Conservation (phyloP, 2,113 vertebrate species). For the Pelecanoides urinatrix region DNA sequence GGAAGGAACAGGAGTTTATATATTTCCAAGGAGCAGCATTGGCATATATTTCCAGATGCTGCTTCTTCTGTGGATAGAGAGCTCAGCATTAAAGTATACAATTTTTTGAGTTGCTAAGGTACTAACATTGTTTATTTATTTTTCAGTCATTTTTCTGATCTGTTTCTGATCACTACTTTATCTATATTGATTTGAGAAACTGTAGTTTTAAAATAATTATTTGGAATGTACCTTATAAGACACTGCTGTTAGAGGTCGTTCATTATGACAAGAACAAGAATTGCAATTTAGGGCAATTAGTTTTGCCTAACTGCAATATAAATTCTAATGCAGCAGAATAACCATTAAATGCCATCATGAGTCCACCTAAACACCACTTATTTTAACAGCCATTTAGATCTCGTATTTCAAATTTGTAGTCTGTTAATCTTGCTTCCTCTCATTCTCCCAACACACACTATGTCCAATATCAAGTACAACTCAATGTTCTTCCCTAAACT, state of each 20-base stretch:
- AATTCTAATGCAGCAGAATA: background rate
- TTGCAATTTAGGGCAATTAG: background rate
- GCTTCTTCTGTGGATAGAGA: background rate
- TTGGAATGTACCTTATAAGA: background rate
- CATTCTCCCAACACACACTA: background rate
- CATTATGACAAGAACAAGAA: background rate
- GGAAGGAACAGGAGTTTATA: background rate
- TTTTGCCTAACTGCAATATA: background rate
- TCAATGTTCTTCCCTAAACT: background rate
- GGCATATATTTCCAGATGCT: background rate
- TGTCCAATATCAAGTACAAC: background rate
- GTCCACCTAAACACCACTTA: background rate
- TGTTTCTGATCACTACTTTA: background rate
- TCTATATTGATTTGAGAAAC: background rate
- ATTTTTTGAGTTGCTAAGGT: background rate
- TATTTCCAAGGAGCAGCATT: background rate
- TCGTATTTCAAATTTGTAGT: background rate
- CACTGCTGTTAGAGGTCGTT: background rate
- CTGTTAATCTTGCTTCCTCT: background rate
- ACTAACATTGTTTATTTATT: background rate
- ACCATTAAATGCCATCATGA: background rate
- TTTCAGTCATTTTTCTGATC: background rate
- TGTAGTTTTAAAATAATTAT: background rate
- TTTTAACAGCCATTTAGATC: background rate
- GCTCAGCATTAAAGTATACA: background rate